Conservation (phyloP, 2,113 vertebrate genomes). For the Alces alces region DNA sequence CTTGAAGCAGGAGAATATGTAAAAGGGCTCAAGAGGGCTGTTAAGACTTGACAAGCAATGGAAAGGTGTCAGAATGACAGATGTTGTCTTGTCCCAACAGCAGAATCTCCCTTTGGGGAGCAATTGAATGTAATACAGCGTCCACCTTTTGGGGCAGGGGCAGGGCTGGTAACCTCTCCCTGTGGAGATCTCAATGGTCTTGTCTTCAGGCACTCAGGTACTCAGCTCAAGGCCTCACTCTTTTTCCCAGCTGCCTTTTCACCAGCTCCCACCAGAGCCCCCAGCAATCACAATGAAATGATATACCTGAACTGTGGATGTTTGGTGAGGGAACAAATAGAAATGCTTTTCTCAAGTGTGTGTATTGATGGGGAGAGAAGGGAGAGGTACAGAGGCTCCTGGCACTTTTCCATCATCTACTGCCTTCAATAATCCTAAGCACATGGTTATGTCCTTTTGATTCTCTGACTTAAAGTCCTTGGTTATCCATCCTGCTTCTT, state of each 20-base stretch:
- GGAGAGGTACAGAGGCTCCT: neutral
- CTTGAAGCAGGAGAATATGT: neutral
- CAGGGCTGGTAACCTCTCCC: neutral
- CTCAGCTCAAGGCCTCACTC: neutral
- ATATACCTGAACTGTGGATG: neutral
- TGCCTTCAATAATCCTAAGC: neutral
- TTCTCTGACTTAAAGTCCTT: neutral
- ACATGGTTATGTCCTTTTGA: neutral
- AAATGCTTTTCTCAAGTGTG: neutral
- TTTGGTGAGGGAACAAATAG: neutral
- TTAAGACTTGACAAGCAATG: slow-evolving; percentile 3
- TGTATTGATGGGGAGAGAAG: neutral
- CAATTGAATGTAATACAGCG: neutral
- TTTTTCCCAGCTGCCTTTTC: neutral
- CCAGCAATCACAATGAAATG: neutral
- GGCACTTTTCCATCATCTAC: neutral
- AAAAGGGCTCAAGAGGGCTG: neutral
- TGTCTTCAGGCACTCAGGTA: neutral
- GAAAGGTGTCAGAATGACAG: slow-evolving; percentile 30
- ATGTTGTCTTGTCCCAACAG: neutral
- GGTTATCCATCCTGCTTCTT: neutral
- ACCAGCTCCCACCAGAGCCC: neutral
- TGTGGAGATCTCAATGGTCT: neutral
- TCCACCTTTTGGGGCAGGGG: neutral
- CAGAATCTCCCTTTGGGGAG: neutral